Evolutionary conservation across 2,888 invertebrate genomes (phyloP).

Genomic region (Pecten maximus): DNA sequence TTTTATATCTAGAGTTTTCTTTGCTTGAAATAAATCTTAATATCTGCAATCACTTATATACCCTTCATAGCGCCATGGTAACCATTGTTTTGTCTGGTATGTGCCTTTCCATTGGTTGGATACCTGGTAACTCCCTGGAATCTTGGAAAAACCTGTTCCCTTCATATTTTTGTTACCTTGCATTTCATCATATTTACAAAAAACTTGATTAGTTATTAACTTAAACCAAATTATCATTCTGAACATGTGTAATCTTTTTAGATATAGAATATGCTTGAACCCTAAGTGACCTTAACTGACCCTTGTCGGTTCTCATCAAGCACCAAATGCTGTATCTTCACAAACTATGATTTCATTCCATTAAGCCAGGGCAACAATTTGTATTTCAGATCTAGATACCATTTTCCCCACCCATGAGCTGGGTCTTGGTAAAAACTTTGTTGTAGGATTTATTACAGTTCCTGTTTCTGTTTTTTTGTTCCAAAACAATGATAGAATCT

Average conservation of each 20-base stretch:
- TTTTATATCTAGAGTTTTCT: neutral
- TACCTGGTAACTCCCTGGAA: neutral
- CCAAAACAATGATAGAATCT: no score
- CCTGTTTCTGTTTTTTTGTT: neutral
- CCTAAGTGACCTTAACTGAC: no score
- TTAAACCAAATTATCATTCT: no score
- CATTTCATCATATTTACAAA: no score
- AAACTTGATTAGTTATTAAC: no score
- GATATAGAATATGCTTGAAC: no score
- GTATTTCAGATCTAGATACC: neutral
- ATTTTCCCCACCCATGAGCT: neutral
- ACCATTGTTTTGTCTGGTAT: neutral
- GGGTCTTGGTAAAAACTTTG: neutral
- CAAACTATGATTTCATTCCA: no score
- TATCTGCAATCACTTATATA: neutral
- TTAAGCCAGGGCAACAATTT: neutral
- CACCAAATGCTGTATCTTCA: no score
- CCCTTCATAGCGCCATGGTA: neutral
- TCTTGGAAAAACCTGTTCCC: no score
- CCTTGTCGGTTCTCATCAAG: no score
- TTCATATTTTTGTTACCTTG: neutral
- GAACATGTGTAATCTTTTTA: no score
- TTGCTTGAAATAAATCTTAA: constrained; percentile 23
- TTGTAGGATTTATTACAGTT: neutral
- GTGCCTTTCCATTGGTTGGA: neutral